These are phyloP conservation scores for Oryzias sinensis DNA, from an alignment of 2,797 vertebrate genomes.

Conservation along the genomic window DNA sequence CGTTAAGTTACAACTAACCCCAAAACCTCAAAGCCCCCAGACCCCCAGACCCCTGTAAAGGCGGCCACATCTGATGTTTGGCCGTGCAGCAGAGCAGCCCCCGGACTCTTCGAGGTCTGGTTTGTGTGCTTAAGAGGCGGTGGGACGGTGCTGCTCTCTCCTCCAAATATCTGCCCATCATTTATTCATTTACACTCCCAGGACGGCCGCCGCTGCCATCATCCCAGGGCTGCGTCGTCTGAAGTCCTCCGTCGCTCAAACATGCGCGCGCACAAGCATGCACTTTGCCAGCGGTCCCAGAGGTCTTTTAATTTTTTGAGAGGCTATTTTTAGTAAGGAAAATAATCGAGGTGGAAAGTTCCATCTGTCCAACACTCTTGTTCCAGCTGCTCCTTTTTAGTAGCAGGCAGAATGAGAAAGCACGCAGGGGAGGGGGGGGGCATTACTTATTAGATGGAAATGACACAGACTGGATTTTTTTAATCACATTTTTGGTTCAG, in stretches of 20 bases:
- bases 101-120: slow-evolving; percentile 40
- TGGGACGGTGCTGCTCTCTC: slow-evolving; percentile 40
- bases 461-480: slow-evolving; percentile 37
- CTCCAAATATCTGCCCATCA: slow-evolving; percentile 72
- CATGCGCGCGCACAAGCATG: slow-evolving; percentile 39
- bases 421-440: slow-evolving; percentile 1
- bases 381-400: slow-evolving; percentile 84
- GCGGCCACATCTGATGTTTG: slow-evolving; percentile 64
- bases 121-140: slow-evolving; percentile 68
- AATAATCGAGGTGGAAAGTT: slow-evolving; percentile 87
- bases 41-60: slow-evolving; percentile 15
- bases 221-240: slow-evolving; percentile 55
- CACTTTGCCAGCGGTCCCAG: slow-evolving; percentile 74
- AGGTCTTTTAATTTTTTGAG: slow-evolving; percentile 83
- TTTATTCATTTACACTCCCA: slow-evolving; percentile 74
- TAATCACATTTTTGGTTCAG: slow-evolving; percentile 26
- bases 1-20: slow-evolving; percentile 45
- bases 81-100: slow-evolving; percentile 41
- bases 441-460: slow-evolving; percentile 54
- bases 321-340: slow-evolving; percentile 80
- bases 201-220: slow-evolving; percentile 53
- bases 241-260: slow-evolving; percentile 66
- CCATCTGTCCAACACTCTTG: slow-evolving; percentile 82
- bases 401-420: slow-evolving; percentile 48
- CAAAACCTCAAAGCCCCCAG: slow-evolving; percentile 39